phyloP scores from a whole-genome alignment of 92 coral and sea anemone genomes.

The Umimayanthus kanabou region DNA sequence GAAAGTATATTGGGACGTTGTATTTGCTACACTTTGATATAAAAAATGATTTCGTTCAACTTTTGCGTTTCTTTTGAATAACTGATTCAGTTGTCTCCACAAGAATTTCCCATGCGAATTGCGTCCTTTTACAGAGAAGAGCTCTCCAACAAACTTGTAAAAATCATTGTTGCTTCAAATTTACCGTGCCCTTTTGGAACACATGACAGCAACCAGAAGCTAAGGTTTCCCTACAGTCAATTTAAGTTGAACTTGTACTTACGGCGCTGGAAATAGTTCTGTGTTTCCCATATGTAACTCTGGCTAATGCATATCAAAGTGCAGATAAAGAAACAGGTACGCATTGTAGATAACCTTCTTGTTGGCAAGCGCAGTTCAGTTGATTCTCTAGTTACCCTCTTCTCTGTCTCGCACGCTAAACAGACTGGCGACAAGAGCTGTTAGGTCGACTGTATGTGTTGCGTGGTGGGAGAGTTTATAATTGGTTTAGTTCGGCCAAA shows the following conservation, averaged over 20 bases:
- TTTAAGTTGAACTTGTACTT: not conserved
- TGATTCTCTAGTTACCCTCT: not conserved
- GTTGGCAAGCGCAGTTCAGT: not conserved
- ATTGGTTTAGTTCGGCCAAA: too few relatives aligned
- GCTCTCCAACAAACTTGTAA: not conserved
- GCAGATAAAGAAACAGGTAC: conserved; percentile 7
- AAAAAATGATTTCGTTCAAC: too few relatives aligned
- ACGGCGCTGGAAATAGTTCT: not conserved
- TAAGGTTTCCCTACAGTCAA: not conserved
- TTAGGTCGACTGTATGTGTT: not conserved
- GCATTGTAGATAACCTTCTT: not conserved
- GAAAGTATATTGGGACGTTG: not conserved
- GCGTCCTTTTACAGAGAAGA: not conserved
- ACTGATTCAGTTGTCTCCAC: too few relatives aligned
- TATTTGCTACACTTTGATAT: not conserved
- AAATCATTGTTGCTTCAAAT: not conserved
- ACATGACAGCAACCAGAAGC: not conserved
- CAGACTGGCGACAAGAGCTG: conserved; percentile 9
- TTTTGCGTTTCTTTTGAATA: too few relatives aligned
- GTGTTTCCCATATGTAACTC: conserved; percentile 26
- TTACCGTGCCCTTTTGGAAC: not conserved
- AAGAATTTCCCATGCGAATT: not conserved
- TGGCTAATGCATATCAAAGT: conserved; percentile 19
- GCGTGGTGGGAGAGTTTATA: not conserved
- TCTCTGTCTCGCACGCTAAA: not conserved